A percentile compares a stretch with the other conserved stretches of the same genome.
Evolutionary conservation across 2,113 vertebrate species (phyloP).

Genomic region (Grantiella picta): DNA sequence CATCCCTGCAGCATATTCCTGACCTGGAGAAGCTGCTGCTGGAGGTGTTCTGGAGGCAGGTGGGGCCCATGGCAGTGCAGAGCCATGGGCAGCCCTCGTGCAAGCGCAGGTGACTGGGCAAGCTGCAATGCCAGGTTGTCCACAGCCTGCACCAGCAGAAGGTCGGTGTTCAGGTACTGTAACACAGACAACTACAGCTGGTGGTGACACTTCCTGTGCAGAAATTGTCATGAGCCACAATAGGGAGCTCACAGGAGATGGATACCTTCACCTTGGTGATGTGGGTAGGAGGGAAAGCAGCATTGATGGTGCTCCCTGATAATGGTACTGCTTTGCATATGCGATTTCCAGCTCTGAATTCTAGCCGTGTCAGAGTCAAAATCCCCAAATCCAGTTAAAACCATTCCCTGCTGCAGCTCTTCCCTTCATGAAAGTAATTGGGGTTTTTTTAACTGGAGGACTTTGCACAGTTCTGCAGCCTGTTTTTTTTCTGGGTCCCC

Average conservation of each 20-base stretch:
- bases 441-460: background rate
- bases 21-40: background rate
- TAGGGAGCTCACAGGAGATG: background rate
- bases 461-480: background rate
- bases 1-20: background rate
- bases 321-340: background rate
- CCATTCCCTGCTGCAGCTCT: background rate
- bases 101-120: fast-evolving
- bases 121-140: background rate
- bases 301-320: background rate
- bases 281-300: background rate
- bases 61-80: background rate
- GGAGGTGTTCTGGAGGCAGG: background rate
- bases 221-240: background rate
- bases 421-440: background rate
- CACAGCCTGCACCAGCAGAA: fast-evolving
- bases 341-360: background rate
- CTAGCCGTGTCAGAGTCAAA: background rate
- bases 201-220: background rate
- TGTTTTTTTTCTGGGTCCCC: slow-evolving; percentile 37
- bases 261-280: background rate
- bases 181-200: background rate
- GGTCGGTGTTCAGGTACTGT: background rate
- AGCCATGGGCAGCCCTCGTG: background rate
- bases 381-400: background rate